Evolutionary conservation across 30 jellyfish, hydroid and myxozoan genomes (phyloP).

Genomic region (Hydractinia symbiolongicarpus): DNA sequence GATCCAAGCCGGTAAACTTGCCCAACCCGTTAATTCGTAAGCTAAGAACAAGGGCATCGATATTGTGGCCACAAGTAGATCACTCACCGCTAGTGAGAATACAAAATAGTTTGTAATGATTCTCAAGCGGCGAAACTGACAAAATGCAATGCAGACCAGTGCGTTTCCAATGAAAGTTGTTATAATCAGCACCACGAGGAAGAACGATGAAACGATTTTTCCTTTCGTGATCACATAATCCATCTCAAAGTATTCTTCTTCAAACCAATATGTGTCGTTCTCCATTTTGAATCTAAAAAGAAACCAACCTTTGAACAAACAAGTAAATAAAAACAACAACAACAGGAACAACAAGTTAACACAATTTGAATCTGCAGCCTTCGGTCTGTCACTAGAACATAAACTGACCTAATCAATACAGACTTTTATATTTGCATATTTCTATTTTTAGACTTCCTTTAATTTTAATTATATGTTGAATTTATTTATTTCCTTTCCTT

Average conservation of each 20-base stretch:
- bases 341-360: too few relatives aligned
- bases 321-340: too few relatives aligned
- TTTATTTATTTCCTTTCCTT: too few relatives aligned
- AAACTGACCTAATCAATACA: too few relatives aligned
- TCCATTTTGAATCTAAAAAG: too few relatives aligned
- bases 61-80: conserved; percentile 59
- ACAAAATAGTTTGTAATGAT: conserved; percentile 64
- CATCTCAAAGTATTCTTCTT: neutral
- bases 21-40: conserved; percentile 61
- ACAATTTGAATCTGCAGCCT: too few relatives aligned
- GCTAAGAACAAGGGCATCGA: conserved; percentile 90
- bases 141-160: conserved; percentile 85
- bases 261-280: too few relatives aligned
- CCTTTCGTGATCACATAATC: conserved; percentile 30
- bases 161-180: conserved; percentile 62
- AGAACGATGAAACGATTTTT: conserved; percentile 51
- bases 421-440: too few relatives aligned
- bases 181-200: conserved; percentile 41
- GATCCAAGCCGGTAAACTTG: conserved; percentile 57
- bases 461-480: too few relatives aligned
- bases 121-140: conserved; percentile 57
- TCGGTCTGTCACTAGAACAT: too few relatives aligned
- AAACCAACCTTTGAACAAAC: too few relatives aligned
- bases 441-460: too few relatives aligned
- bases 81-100: conserved; percentile 78